Percentiles rank a stretch among this genome's conserved stretches.
Conservation (phyloP, 1,140 invertebrate genomes). For the Drosophila yakuba region DNA sequence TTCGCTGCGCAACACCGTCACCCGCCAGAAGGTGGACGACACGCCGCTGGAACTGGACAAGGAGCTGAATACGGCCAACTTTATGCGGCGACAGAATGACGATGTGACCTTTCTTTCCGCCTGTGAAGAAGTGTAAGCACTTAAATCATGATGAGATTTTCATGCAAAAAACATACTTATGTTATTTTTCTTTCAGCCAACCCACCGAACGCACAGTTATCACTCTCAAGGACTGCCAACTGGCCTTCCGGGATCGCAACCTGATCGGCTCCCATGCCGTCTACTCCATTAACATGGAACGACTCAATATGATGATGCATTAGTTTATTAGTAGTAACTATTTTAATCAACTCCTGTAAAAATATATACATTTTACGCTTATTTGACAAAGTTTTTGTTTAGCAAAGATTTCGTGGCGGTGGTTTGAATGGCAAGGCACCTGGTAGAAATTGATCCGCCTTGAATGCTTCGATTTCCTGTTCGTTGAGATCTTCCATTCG, state of each 20-base stretch:
- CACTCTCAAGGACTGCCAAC: constrained; percentile 86
- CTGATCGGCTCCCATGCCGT: constrained; percentile 87
- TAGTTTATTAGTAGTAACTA: constrained; percentile 45
- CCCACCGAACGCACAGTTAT: constrained; percentile 81
- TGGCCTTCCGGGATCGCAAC: constrained; percentile 86
- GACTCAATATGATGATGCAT: constrained; percentile 86
- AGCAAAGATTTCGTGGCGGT: constrained; percentile 74
- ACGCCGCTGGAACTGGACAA: constrained; percentile 86
- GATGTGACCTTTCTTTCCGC: constrained; percentile 77
- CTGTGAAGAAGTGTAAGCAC: constrained; percentile 78
- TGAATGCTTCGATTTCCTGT: constrained; percentile 78
- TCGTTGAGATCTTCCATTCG: constrained; percentile 60
- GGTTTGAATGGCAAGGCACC: constrained; percentile 72
- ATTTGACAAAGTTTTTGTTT: not conserved
- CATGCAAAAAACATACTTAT: too few relatives aligned
- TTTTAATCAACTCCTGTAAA: constrained; percentile 6
- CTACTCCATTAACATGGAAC: constrained; percentile 87
- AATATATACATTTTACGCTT: constrained; percentile 21
- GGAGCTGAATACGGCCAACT: constrained; percentile 84
- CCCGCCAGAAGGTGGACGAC: constrained; percentile 84
- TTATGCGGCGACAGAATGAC: constrained; percentile 85
- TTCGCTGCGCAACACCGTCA: constrained; percentile 75
- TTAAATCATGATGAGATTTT: too few relatives aligned
- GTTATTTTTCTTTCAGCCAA: constrained; percentile 73
- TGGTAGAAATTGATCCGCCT: constrained; percentile 62